Conservation (phyloP, 2,113 vertebrate genomes). For the Anthoscopus minutus region DNA sequence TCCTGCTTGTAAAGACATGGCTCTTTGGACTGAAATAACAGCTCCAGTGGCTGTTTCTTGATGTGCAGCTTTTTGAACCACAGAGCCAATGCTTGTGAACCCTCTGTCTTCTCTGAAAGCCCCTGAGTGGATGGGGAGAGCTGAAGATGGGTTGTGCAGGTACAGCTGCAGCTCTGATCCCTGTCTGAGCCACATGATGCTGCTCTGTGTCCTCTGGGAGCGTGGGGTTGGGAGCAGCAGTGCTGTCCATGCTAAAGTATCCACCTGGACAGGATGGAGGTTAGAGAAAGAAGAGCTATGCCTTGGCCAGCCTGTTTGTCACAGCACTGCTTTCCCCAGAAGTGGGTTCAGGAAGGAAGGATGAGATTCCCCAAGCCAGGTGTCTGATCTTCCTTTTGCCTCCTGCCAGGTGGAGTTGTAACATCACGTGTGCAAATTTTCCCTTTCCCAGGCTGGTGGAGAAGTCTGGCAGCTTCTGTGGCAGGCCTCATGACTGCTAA, state of each 20-base stretch:
- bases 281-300: rapidly evolving
- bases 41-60: not conserved
- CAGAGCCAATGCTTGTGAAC: not conserved
- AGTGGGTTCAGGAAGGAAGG: not conserved
- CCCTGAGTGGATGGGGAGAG: not conserved
- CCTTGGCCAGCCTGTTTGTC: not conserved
- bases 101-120: not conserved
- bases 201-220: not conserved
- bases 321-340: not conserved
- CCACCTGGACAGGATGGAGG: not conserved
- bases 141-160: not conserved
- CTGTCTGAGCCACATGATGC: rapidly evolving
- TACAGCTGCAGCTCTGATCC: not conserved
- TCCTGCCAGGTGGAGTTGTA: not conserved
- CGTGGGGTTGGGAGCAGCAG: not conserved
- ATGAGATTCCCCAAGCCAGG: not conserved
- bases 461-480: not conserved
- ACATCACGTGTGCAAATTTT: not conserved
- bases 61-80: not conserved
- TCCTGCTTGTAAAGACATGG: rapidly evolving
- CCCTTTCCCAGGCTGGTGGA: not conserved
- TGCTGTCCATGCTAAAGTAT: not conserved
- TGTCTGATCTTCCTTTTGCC: not conserved
- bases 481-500: not conserved
- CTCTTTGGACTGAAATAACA: not conserved